A percentile compares a stretch with the other conserved stretches of the same genome.
These are phyloP conservation scores for Nettapus auritus DNA, from an alignment of 2,113 vertebrate species.

Conservation along the genomic window DNA sequence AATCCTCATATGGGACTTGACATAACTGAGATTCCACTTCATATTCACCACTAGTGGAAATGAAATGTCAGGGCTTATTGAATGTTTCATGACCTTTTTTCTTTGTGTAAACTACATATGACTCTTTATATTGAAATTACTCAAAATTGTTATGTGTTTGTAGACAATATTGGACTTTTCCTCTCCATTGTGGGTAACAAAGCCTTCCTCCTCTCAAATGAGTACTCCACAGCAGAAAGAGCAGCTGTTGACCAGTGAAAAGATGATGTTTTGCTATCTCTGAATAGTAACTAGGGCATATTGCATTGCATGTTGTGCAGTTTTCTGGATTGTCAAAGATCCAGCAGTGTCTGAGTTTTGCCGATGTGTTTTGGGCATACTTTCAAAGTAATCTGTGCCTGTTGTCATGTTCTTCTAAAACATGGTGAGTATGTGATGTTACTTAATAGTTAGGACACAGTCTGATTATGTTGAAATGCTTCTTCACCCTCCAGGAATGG, in stretches of 20 bases:
- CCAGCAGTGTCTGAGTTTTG: neutral
- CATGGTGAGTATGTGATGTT: neutral
- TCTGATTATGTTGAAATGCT: neutral
- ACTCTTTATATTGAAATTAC: neutral
- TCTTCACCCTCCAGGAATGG: neutral
- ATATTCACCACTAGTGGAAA: neutral
- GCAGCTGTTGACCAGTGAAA: neutral
- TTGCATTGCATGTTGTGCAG: neutral
- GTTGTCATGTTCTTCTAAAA: neutral
- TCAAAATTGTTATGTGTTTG: neutral
- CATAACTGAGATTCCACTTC: neutral
- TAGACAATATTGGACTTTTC: neutral
- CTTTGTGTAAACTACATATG: neutral
- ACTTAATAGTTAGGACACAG: neutral
- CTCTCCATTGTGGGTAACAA: neutral
- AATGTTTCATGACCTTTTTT: neutral
- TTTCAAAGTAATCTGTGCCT: neutral
- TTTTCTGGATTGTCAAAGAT: neutral
- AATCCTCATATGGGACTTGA: neutral
- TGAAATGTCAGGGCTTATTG: neutral
- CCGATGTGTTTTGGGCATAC: accelerated
- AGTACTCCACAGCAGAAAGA: neutral
- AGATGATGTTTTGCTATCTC: neutral
- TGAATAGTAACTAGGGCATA: neutral
- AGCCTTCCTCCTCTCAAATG: neutral